Evolutionary conservation across 2,113 vertebrate species (phyloP).

Genomic region (Empidonax alnorum): DNA sequence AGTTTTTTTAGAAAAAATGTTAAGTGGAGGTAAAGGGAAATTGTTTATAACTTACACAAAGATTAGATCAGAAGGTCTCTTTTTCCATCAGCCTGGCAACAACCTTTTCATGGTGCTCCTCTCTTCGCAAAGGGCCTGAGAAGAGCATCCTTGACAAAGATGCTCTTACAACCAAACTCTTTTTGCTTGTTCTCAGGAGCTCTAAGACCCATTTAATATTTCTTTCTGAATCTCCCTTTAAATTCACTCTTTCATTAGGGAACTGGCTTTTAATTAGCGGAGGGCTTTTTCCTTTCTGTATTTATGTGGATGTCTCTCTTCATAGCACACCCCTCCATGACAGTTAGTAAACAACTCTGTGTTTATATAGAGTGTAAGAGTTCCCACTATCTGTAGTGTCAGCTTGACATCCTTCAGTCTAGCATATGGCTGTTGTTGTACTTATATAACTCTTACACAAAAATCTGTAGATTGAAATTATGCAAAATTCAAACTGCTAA

Average conservation of each 20-base stretch:
- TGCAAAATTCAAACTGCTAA: background rate
- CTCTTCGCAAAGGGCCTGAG: background rate
- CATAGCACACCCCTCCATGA: accelerated
- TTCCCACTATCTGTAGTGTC: background rate
- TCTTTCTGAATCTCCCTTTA: background rate
- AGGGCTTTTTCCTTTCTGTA: background rate
- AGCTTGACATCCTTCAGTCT: background rate
- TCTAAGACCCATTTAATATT: background rate
- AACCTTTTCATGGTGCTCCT: background rate
- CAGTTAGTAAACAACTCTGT: background rate
- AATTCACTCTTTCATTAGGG: background rate
- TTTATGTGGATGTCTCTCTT: background rate
- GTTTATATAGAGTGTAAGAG: background rate
- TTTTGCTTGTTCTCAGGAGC: background rate
- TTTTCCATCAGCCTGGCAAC: background rate
- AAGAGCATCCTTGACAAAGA: background rate
- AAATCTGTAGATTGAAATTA: background rate
- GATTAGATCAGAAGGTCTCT: background rate
- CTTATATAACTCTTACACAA: background rate
- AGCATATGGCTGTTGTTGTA: background rate
- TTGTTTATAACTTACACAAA: background rate
- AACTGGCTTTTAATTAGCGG: background rate
- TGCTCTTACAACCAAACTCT: accelerated
- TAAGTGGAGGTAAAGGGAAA: background rate
- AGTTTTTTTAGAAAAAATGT: background rate